These are phyloP conservation scores for Dendrocopos noguchii DNA, from an alignment of 2,113 vertebrate genomes.

Conservation along the genomic window DNA sequence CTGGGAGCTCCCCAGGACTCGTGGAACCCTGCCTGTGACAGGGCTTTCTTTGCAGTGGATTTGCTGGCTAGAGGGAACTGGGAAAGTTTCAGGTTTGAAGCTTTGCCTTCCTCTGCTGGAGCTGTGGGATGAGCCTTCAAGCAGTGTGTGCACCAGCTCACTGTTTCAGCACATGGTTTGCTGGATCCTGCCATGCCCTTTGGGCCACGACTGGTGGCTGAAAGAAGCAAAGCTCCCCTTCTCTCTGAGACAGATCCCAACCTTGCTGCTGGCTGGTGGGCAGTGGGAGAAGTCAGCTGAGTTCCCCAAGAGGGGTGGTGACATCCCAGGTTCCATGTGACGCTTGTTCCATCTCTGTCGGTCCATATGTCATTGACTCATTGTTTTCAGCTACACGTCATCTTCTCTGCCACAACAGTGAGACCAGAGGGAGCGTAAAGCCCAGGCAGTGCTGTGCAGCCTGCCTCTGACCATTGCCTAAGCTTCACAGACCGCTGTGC, in stretches of 20 bases:
- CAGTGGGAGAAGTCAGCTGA: not conserved
- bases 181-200: not conserved
- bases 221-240: not conserved
- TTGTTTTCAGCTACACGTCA: not conserved
- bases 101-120: not conserved
- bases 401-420: not conserved
- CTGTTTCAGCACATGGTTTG: not conserved
- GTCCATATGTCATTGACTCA: conserved; percentile 36
- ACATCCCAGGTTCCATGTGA: not conserved
- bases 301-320: not conserved
- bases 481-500: not conserved
- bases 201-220: not conserved
- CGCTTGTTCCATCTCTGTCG: not conserved
- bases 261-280: not conserved
- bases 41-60: not conserved
- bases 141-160: not conserved
- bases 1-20: not conserved
- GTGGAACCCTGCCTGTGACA: not conserved
- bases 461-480: rapidly evolving
- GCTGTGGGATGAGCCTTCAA: not conserved
- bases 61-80: not conserved
- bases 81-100: not conserved
- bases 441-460: not conserved
- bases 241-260: not conserved
- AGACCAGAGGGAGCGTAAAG: not conserved